A percentile compares a stretch with the other conserved stretches of the same genome.
phyloP scores from a whole-genome alignment of 2,113 vertebrate genomes.

The Rafetus swinhoei region DNA sequence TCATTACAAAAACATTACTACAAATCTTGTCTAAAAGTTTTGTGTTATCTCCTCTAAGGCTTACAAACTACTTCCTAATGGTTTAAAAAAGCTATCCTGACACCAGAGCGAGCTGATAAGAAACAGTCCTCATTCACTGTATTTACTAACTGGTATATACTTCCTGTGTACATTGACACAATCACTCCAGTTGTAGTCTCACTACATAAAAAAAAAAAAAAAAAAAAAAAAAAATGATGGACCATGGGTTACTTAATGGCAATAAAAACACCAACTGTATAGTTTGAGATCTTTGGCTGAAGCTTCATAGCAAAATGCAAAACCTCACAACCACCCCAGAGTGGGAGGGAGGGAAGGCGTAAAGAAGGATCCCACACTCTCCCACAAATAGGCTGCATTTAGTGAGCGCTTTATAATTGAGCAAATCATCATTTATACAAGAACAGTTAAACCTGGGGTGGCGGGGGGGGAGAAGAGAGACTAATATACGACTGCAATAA shows the following conservation, averaged over 20 bases:
- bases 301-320: not conserved
- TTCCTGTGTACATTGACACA: constrained; percentile 31
- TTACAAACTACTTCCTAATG: constrained; percentile 70
- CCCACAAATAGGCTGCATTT: not conserved
- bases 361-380: not conserved
- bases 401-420: not conserved
- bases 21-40: constrained; percentile 44
- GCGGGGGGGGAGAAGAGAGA: not conserved
- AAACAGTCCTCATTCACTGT: constrained; percentile 31
- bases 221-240: not conserved
- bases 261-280: not conserved
- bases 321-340: not conserved
- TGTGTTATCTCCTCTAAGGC: constrained; percentile 62
- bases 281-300: not conserved
- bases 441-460: not conserved
- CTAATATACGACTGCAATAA: not conserved
- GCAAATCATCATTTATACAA: not conserved
- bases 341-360: not conserved
- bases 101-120: constrained; percentile 53
- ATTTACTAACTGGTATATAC: constrained; percentile 45
- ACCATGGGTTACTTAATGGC: not conserved
- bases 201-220: not conserved
- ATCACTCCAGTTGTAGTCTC: constrained; percentile 14
- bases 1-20: constrained; percentile 58
- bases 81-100: constrained; percentile 46